Evolutionary conservation across 2,888 invertebrate species (phyloP).

Genomic region (Drosophila sordidula): DNA sequence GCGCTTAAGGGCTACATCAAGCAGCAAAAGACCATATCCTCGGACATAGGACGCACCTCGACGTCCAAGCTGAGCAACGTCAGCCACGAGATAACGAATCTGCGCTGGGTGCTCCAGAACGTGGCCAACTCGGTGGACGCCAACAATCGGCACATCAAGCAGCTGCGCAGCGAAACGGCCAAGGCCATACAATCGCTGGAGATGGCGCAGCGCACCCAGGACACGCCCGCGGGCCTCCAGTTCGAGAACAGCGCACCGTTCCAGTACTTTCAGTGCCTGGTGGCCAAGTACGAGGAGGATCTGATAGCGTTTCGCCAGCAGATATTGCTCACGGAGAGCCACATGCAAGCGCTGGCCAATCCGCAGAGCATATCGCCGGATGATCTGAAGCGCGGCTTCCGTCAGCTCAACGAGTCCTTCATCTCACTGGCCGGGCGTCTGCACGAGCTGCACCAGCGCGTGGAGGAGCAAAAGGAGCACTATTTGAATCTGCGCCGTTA

Average conservation of each 20-base stretch:
- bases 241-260: constrained; percentile 91
- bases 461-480: constrained; percentile 93
- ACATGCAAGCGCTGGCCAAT: constrained; percentile 88
- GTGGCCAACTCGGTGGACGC: constrained; percentile 83
- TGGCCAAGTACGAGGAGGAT: constrained; percentile 89
- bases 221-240: constrained; percentile 90
- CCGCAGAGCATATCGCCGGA: constrained; percentile 89
- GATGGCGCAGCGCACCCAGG: constrained; percentile 92
- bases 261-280: constrained; percentile 89
- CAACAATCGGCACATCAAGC: constrained; percentile 84
- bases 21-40: constrained; percentile 92
- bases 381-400: constrained; percentile 92
- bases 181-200: constrained; percentile 90
- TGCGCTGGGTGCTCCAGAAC: constrained; percentile 82
- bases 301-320: constrained; percentile 89
- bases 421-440: constrained; percentile 94
- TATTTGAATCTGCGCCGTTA: constrained; percentile 93
- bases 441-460: constrained; percentile 91
- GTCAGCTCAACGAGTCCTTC: constrained; percentile 93
- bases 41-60: constrained; percentile 91
- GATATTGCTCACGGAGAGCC: constrained; percentile 90
- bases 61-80: constrained; percentile 84
- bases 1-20: constrained; percentile 93
- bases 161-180: constrained; percentile 89
- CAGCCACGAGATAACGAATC: constrained; percentile 79